These are phyloP conservation scores for Corydoras sp. DNA, from an alignment of 2,113 vertebrate species.

Conservation along the genomic window DNA sequence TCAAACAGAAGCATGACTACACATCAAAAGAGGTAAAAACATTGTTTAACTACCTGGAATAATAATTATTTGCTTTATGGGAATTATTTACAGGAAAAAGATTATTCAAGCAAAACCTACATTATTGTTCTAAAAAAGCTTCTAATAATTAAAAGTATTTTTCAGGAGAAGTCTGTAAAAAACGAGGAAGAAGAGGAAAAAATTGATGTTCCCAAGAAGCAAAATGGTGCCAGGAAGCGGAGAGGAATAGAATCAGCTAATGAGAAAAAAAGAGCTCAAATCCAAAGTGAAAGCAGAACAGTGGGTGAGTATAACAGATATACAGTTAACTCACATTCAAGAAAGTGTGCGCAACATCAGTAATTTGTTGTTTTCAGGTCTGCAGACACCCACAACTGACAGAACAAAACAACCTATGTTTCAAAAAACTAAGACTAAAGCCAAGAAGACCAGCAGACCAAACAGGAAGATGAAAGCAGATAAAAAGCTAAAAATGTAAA, in stretches of 20 bases:
- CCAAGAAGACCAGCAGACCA: conserved; percentile 3
- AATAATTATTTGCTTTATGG: background rate
- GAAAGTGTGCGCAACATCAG: background rate
- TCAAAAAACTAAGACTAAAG: background rate
- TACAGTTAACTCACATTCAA: background rate
- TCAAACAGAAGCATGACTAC: conserved; percentile 53
- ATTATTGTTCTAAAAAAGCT: no score
- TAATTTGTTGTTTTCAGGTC: conserved; percentile 2
- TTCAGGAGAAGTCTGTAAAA: conserved; percentile 41
- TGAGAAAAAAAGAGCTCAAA: background rate
- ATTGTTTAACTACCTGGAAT: background rate
- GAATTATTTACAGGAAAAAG: no score
- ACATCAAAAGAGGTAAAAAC: conserved; percentile 32
- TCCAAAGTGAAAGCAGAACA: conserved; percentile 10
- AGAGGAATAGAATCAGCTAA: background rate
- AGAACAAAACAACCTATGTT: background rate
- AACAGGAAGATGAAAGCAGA: background rate
- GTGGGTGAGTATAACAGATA: conserved; percentile 15
- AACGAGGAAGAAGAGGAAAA: conserved; percentile 33
- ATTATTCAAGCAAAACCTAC: no score
- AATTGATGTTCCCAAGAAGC: background rate
- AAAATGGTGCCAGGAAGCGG: conserved; percentile 5
- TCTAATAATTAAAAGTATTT: background rate
- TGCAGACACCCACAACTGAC: background rate
- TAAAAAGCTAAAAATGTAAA: background rate